Evolutionary conservation across 1,140 invertebrate species (phyloP), one percentile per base, ranked within the genome.

Genomic region (Drosophila repletoides): DNA sequence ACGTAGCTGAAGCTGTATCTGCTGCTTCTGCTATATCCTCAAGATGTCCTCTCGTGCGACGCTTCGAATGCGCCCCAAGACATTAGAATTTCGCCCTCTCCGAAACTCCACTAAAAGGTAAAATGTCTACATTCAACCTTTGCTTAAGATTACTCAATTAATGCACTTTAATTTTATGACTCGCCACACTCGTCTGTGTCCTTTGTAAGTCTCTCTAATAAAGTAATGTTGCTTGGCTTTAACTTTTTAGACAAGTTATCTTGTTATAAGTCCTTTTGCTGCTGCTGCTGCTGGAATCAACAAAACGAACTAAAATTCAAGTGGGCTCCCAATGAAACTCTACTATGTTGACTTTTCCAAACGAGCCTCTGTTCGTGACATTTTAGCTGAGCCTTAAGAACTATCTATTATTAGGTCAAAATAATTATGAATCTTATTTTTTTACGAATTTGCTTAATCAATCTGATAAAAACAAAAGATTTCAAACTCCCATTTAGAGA

Each of bases 131-230:
- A 70, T 52, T 64, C 59, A 73, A 72, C 66, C 74, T 68, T 67
- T 61, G 56, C 64, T 61, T 60, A 59, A 79, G 75, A 84, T 84
- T 84, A 84, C 79, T 86, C 80, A 84, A 84, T 84, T 84, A 84
- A 84, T 79, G 79, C 75, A 75, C 66, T 79, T 75, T 68, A 53
- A 65, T 84, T 70, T 60, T 46, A 69, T 24, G 66, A 63, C 59
- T 64, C 34, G 58, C 33, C 56, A 46, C 53, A 12, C n/a, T 21
- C 46, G 24, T 31, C 21, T 29, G 24, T 33, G 51, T 17, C 5
- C n/a, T 6, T 33, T 33, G 24, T 38, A 7, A 29, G 9, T 10
- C 7, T 48, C 29, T 21, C 10, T 33, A 12, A 60, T 66, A 51
- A 66, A 28, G 34, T 24, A 52, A 40, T 17, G 21, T 34, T 29